Percentiles rank a stretch among this genome's conserved stretches.
phyloP scores from a whole-genome alignment of 2,888 invertebrate genomes.

The Lysandra bellargus region DNA sequence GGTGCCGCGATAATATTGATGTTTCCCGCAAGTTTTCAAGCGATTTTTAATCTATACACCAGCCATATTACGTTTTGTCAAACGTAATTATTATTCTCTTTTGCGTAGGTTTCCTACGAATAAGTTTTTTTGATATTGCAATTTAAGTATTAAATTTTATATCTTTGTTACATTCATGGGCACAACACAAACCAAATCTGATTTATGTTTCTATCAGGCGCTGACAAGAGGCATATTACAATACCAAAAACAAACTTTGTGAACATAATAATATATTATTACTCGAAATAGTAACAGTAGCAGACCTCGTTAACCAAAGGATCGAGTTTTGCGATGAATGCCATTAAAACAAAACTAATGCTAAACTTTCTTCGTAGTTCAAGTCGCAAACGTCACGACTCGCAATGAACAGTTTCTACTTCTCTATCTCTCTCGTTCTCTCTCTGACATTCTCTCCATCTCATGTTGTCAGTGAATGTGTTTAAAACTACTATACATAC shows the following conservation, averaged over 20 bases:
- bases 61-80: too few species aligned
- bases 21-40: too few species aligned
- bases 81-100: too few species aligned
- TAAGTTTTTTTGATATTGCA: too few species aligned
- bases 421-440: background rate
- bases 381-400: background rate
- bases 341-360: constrained; percentile 2
- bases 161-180: too few species aligned
- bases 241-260: background rate
- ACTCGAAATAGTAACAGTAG: background rate
- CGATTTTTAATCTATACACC: too few species aligned
- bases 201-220: background rate
- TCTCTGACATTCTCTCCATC: background rate
- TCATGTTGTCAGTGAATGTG: background rate
- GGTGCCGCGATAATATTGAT: background rate
- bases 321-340: background rate
- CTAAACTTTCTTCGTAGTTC: constrained; percentile 5
- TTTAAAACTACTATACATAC: background rate
- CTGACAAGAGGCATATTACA: background rate
- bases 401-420: background rate
- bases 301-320: background rate
- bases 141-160: too few species aligned
- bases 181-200: too few species aligned
- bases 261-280: background rate
- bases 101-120: too few species aligned